phyloP scores from a whole-genome alignment of 2,113 vertebrate genomes.

The Pomatorhinus ruficollis region DNA sequence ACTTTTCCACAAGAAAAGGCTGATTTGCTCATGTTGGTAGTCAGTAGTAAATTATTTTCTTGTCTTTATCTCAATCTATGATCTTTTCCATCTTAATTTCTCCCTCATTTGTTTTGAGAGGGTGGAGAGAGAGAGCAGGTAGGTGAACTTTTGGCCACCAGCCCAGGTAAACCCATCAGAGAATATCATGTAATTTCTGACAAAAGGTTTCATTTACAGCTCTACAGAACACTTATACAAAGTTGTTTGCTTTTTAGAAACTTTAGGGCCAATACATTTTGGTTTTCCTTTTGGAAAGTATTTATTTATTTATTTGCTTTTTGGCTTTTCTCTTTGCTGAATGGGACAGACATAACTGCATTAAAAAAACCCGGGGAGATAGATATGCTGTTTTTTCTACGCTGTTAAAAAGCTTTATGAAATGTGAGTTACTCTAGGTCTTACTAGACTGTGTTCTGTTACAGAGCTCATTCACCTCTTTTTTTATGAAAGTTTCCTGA shows the following conservation, averaged over 20 bases:
- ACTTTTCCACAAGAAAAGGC: background rate
- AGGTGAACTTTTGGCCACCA: background rate
- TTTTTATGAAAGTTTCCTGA: background rate
- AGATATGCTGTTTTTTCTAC: background rate
- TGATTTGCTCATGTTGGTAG: background rate
- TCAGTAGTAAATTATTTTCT: background rate
- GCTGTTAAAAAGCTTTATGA: background rate
- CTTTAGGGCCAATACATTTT: background rate
- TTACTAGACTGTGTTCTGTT: background rate
- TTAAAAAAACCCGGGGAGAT: background rate
- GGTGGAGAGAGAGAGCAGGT: fast-evolving
- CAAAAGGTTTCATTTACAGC: background rate
- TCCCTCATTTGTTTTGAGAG: background rate
- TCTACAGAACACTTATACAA: background rate
- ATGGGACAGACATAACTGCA: background rate
- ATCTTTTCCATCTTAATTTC: background rate
- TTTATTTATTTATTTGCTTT: background rate
- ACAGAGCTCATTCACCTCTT: background rate
- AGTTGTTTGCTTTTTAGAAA: background rate
- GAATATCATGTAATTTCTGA: background rate
- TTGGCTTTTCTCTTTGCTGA: background rate
- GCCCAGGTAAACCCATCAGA: background rate
- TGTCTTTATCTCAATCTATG: background rate
- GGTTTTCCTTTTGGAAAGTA: background rate
- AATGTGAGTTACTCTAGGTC: background rate